phyloP scores from a whole-genome alignment of 2,797 vertebrate genomes.

The Capromys pilorides region DNA sequence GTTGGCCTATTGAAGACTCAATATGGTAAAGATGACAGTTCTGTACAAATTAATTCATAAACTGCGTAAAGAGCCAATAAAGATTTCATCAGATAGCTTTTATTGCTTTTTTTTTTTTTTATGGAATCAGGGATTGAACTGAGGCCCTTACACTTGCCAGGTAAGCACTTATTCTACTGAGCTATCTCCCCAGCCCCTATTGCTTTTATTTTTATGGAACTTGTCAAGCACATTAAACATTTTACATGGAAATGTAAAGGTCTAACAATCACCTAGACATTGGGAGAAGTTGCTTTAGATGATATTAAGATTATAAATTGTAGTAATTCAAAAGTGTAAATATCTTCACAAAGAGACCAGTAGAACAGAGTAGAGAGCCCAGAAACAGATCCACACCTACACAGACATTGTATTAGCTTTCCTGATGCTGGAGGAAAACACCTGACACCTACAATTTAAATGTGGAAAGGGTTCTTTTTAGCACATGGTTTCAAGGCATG shows the following conservation, averaged over 20 bases:
- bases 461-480: neutral
- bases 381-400: neutral
- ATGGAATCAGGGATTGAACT: neutral
- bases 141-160: too few species aligned
- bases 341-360: neutral
- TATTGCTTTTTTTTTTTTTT: conserved; percentile 8
- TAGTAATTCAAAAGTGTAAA: neutral
- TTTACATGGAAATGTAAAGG: neutral
- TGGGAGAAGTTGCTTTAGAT: neutral
- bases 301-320: conserved; percentile 17
- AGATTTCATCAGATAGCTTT: neutral
- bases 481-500: neutral
- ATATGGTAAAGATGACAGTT: neutral
- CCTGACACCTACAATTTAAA: neutral
- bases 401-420: neutral
- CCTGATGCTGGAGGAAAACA: neutral
- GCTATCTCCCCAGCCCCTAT: neutral
- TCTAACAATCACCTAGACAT: neutral
- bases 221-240: neutral
- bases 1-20: neutral
- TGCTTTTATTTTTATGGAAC: conserved; percentile 40
- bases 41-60: neutral
- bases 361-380: neutral
- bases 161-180: too few species aligned
- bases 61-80: neutral